Base-by-base conservation (phyloP, 2,888 invertebrate species). In the Aleiodes testaceus region DNA sequence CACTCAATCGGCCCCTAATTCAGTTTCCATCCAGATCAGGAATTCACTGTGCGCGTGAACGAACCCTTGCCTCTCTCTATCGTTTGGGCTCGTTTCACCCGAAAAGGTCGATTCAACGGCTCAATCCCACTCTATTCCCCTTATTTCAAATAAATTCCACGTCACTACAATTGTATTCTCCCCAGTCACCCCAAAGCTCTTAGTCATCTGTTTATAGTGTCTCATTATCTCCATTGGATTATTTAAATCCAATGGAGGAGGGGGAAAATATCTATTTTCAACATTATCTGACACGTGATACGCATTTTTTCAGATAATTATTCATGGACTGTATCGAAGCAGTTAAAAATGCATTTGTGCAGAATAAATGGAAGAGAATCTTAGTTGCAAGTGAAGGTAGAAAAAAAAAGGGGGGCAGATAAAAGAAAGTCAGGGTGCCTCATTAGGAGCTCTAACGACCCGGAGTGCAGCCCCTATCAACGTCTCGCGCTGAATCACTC, bases 381-480 rank as follows among this genome's bases (percentile, higher is more conserved):
- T 36, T 36, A 36, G 36, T 36, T 36, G 36, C 36, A 36, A 36
- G 36, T 36, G 36, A 36, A 36, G 36, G 36, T 9, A 36, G 16
- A 22, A 47, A 26, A 20, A 30, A 22, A 47, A 65, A 47, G 18
- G 16, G 16, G 44, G 30, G 55, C 11, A 73, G 61, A 47, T 66
- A 64, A 63, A 20, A 70, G 61, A 49, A 59, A 42, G 14, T 18
- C 49, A 63, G 63, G 61, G 72, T 73, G 78, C 84, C 86, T 86
- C 86, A 86, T 86, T 86, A 86, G 85, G 84, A 83, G 86, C 86
- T 86, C 84, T 86, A 86, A 86, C 86, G 86, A 86, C 84, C 86
- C 84, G 84, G 36, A 80, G 82, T 82, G 82, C 81, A 80, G 79
- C 78, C 79, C 78, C 79, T 79, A 82, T 73, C 75, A 67, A 73